These are phyloP conservation scores for Rhogogaster chlorosoma DNA, from an alignment of 2,888 invertebrate species.

Conservation along the genomic window DNA sequence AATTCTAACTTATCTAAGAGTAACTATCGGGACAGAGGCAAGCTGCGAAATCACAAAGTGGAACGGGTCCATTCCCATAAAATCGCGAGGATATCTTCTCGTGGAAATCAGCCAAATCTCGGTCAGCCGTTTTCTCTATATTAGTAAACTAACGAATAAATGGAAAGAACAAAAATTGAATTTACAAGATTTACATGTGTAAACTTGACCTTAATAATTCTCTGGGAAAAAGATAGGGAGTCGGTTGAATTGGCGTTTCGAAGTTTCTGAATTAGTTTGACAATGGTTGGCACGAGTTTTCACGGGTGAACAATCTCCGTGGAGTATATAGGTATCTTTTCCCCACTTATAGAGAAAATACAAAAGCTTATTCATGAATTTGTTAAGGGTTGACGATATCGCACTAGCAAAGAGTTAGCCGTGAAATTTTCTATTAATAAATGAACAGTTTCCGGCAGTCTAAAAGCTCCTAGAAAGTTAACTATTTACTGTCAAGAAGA, in stretches of 20 bases:
- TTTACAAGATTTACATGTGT: background rate
- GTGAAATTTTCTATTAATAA: constrained; percentile 22
- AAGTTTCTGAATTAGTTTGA: background rate
- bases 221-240: background rate
- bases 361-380: constrained; percentile 11
- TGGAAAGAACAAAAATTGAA: background rate
- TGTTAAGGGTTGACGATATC: background rate
- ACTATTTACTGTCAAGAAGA: constrained; percentile 18
- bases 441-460: constrained; percentile 30
- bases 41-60: background rate
- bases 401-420: background rate
- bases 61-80: background rate
- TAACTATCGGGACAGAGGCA: background rate
- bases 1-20: background rate
- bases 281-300: background rate
- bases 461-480: constrained; percentile 16
- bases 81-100: background rate
- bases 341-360: background rate
- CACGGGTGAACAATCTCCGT: background rate
- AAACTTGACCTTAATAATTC: background rate
- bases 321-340: background rate
- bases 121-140: background rate
- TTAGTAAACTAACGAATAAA: background rate
- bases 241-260: background rate
- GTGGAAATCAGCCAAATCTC: background rate